Conservation (phyloP, 2,113 vertebrate species). For the Calidris pugnax region DNA sequence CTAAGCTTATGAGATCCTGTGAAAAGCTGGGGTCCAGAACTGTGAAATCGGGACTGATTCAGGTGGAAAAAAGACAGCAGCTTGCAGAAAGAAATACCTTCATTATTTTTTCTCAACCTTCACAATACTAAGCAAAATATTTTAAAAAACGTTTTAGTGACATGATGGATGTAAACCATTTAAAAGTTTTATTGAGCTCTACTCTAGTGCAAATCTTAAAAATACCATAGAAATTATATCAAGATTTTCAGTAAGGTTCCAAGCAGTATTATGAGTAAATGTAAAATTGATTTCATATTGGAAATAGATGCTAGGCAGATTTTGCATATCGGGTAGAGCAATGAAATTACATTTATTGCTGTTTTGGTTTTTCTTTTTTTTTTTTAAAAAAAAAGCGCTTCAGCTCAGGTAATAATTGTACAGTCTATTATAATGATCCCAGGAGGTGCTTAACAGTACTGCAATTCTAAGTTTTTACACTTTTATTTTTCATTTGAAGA, state of each 20-base stretch:
- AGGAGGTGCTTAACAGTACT: constrained; percentile 58
- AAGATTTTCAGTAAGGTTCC: constrained; percentile 47
- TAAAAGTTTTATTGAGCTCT: constrained; percentile 62
- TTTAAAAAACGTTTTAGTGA: background rate
- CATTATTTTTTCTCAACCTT: background rate
- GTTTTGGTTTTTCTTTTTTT: background rate
- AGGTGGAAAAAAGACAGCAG: background rate
- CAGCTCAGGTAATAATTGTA: constrained; percentile 69
- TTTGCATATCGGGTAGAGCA: constrained; percentile 54
- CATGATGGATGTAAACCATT: constrained; percentile 36
- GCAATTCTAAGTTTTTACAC: constrained; percentile 63
- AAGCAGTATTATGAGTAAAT: constrained; percentile 28
- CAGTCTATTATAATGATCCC: constrained; percentile 69
- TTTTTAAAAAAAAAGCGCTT: background rate
- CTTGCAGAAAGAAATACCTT: background rate
- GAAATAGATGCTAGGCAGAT: constrained; percentile 45
- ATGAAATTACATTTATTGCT: constrained; percentile 64
- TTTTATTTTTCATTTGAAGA: constrained; percentile 71
- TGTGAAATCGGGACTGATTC: background rate
- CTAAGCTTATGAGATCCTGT: background rate
- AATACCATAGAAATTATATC: constrained; percentile 59
- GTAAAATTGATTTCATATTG: constrained; percentile 60
- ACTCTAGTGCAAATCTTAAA: constrained; percentile 49
- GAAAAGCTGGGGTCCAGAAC: background rate
- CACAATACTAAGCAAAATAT: background rate